A percentile compares a stretch with the other conserved stretches of the same genome.
Conservation (phyloP, 2,797 vertebrate species). For the Danio tinwini region DNA sequence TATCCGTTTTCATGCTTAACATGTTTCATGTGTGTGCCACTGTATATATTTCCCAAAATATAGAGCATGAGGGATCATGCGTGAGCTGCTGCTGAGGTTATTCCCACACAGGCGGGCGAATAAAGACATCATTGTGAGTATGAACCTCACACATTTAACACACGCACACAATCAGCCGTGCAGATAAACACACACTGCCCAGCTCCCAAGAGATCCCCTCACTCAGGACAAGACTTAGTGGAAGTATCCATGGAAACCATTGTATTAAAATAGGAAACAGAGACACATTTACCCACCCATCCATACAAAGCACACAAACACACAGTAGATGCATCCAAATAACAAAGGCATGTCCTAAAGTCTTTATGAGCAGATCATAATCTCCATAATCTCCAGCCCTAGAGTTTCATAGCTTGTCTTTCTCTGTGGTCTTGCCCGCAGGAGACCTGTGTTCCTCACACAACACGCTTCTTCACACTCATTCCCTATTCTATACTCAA, state of each 20-base stretch:
- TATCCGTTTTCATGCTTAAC: constrained; percentile 8
- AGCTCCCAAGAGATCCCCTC: constrained; percentile 33
- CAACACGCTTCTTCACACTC: neutral
- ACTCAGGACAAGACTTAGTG: constrained; percentile 41
- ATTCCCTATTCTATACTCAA: neutral
- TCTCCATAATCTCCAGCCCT: neutral
- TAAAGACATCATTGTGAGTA: constrained; percentile 56
- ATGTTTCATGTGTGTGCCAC: constrained; percentile 3
- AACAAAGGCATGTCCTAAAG: constrained; percentile 8
- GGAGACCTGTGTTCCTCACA: neutral
- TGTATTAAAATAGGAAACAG: constrained; percentile 50
- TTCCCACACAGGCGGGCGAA: constrained; percentile 35
- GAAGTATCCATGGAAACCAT: constrained; percentile 53
- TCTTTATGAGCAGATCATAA: constrained; percentile 9
- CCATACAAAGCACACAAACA: constrained; percentile 26
- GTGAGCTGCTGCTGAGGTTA: constrained; percentile 39
- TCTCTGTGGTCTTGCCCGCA: neutral
- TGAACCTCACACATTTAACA: constrained; percentile 40
- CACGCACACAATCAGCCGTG: constrained; percentile 12
- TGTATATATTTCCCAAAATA: neutral
- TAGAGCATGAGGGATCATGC: constrained; percentile 2
- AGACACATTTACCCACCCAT: constrained; percentile 5
- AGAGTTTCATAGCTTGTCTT: neutral
- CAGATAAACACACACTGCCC: constrained; percentile 30
- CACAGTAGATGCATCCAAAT: constrained; percentile 23